Percentiles rank a stretch among this genome's conserved stretches.
These are phyloP conservation scores for Chironex yamaguchii DNA, from an alignment of 30 jellyfish, hydroid and myxozoan species.

Conservation along the genomic window DNA sequence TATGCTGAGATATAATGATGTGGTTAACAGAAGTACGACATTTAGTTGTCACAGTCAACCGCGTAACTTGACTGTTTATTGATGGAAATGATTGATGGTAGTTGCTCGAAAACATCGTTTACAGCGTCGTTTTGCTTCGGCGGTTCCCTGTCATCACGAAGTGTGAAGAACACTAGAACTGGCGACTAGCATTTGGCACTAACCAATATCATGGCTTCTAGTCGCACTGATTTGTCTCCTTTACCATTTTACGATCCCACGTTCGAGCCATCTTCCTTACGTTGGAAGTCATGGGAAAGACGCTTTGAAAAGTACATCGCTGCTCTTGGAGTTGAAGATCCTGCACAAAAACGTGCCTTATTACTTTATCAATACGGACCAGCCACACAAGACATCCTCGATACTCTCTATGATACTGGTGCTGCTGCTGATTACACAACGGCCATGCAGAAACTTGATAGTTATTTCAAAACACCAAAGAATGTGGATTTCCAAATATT, in stretches of 20 bases:
- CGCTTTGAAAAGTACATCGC: slow-evolving; percentile 25
- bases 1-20: too few relatives aligned
- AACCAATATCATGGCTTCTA: too few relatives aligned
- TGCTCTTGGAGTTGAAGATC: slow-evolving; percentile 36
- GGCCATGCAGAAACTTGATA: slow-evolving; percentile 15
- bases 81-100: too few relatives aligned
- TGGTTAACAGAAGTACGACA: too few relatives aligned
- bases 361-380: slow-evolving; percentile 25
- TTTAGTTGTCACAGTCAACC: too few relatives aligned
- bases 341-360: slow-evolving; percentile 27
- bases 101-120: too few relatives aligned
- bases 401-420: slow-evolving; percentile 7
- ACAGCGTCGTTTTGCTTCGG: too few relatives aligned
- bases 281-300: slow-evolving; percentile 14
- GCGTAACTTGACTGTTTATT: too few relatives aligned
- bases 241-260: slow-evolving; percentile 1
- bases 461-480: slow-evolving; percentile 28
- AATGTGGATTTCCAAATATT: too few relatives aligned
- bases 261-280: slow-evolving; percentile 2
- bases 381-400: slow-evolving; percentile 13
- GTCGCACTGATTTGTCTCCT: slow-evolving; percentile 3
- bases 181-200: too few relatives aligned
- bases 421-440: slow-evolving; percentile 17
- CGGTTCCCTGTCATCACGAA: too few relatives aligned
- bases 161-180: too few relatives aligned